Conservation (phyloP, 2,888 invertebrate species). For the Cabera pusaria region DNA sequence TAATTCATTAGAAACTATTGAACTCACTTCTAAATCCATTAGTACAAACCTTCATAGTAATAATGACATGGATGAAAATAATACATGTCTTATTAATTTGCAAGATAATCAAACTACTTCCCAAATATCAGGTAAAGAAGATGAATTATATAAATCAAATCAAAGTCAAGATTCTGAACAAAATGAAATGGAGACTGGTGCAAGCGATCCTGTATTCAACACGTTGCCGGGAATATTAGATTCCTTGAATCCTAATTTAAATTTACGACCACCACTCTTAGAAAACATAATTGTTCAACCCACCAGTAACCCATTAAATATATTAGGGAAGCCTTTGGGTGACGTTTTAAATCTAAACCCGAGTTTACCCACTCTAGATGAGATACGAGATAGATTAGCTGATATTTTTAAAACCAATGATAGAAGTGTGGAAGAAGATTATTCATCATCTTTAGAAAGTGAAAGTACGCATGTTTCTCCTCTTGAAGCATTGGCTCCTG, state of each 20-base stretch:
- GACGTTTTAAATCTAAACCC: constrained; percentile 29
- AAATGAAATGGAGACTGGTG: constrained; percentile 46
- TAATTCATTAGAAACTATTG: no score
- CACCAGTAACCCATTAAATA: constrained; percentile 19
- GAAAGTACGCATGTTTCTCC: constrained; percentile 27
- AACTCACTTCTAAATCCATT: no score
- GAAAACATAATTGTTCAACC: constrained; percentile 10
- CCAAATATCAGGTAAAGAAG: no score
- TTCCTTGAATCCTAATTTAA: constrained; percentile 16
- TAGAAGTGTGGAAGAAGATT: constrained; percentile 26
- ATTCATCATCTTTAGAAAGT: constrained; percentile 25
- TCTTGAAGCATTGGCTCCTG: constrained; percentile 37
- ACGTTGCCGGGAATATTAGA: constrained; percentile 27
- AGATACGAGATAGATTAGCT: constrained; percentile 38
- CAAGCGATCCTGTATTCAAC: constrained; percentile 46
- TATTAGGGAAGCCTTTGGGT: constrained; percentile 24
- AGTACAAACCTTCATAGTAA: no score
- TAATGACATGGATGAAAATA: no score
- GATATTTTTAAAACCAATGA: constrained; percentile 39
- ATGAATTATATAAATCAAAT: constrained; percentile 4
- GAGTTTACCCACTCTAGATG: constrained; percentile 43
- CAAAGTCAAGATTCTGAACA: constrained; percentile 10
- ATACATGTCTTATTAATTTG: constrained; percentile 11
- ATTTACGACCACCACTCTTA: constrained; percentile 15
- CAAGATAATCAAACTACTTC: no score